phyloP scores from a whole-genome alignment of 2,888 invertebrate genomes.

The Cephus rjabovi region DNA sequence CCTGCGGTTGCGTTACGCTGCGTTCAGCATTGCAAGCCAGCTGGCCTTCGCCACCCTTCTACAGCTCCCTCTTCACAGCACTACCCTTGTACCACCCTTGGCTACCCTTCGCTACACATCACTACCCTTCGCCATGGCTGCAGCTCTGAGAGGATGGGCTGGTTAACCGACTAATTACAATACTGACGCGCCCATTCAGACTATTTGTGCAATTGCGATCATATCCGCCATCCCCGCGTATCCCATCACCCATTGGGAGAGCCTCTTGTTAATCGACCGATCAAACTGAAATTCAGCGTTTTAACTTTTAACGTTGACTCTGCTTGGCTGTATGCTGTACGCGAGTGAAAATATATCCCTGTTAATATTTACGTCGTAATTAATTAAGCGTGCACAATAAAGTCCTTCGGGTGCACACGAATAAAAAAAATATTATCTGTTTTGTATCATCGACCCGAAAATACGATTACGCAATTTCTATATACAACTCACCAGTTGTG shows the following conservation, averaged over 20 bases:
- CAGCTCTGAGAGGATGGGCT: slow-evolving; percentile 21
- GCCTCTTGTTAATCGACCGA: slow-evolving; percentile 34
- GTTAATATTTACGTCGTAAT: too few species aligned
- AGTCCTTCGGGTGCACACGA: too few species aligned
- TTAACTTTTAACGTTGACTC: neutral
- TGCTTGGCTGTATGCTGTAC: too few species aligned
- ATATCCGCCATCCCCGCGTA: slow-evolving; percentile 40
- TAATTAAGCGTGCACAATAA: too few species aligned
- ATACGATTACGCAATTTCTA: too few species aligned
- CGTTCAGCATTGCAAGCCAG: slow-evolving; percentile 50
- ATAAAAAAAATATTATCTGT: too few species aligned
- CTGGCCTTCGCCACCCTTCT: slow-evolving; percentile 25
- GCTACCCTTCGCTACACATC: slow-evolving; percentile 14
- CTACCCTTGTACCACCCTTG: slow-evolving; percentile 15
- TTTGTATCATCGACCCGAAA: too few species aligned
- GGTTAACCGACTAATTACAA: slow-evolving; percentile 64
- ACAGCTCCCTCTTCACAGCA: slow-evolving; percentile 15
- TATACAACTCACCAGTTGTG: slow-evolving; percentile 75
- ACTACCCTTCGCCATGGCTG: neutral
- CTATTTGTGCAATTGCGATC: slow-evolving; percentile 57
- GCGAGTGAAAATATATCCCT: too few species aligned
- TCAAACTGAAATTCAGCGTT: slow-evolving; percentile 31
- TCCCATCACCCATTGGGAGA: slow-evolving; percentile 9
- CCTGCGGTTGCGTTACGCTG: slow-evolving; percentile 53
- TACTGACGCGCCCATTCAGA: slow-evolving; percentile 53